These are phyloP conservation scores for Mionectes olivaceus DNA, from an alignment of 2,797 vertebrate genomes.

Conservation along the genomic window DNA sequence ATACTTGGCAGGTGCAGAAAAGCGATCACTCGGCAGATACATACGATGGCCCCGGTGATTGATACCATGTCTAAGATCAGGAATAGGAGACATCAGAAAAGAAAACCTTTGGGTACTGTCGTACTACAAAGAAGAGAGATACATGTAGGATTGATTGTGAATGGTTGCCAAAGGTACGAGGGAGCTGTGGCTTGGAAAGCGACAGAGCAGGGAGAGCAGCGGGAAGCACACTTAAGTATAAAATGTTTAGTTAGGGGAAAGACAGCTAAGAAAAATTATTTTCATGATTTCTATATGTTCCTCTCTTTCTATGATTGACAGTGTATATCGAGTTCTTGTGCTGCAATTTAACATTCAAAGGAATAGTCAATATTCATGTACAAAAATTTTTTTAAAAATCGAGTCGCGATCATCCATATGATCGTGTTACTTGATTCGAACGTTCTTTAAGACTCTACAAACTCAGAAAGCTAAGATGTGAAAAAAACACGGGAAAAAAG, in stretches of 20 bases:
- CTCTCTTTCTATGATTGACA: neutral
- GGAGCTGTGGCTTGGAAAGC: neutral
- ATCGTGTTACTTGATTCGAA: neutral
- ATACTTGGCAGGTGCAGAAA: conserved; percentile 20
- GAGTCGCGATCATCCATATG: neutral
- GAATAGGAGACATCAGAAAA: neutral
- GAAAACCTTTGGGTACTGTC: neutral
- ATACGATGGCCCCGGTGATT: neutral
- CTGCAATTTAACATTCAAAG: neutral
- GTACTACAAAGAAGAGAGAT: neutral
- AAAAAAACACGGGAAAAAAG: neutral
- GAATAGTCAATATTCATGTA: neutral
- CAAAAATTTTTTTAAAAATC: neutral
- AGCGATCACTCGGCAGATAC: neutral
- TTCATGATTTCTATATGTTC: neutral
- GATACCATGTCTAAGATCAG: neutral
- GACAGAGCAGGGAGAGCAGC: neutral
- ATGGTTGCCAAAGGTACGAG: conserved; percentile 1
- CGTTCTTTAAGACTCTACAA: neutral
- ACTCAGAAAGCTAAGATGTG: neutral
- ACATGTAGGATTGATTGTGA: neutral
- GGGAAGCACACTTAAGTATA: neutral
- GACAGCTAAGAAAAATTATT: neutral
- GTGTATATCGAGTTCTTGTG: neutral
- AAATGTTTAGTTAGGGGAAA: neutral